phyloP scores from a whole-genome alignment of 1,140 invertebrate species.

The Calosoma granatense region DNA sequence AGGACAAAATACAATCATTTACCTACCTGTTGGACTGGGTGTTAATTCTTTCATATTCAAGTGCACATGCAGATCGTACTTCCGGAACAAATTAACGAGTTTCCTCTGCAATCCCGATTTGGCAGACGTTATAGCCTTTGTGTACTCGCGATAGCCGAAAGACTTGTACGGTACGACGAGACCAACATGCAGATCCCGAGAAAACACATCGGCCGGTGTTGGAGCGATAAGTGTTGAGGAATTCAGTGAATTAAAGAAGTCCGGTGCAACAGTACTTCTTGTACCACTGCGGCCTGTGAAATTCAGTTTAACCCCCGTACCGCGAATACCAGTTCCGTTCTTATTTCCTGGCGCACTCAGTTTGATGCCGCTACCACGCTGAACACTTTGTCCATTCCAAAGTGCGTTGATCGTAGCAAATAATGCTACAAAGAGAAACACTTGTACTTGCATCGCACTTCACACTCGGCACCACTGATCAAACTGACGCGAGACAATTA shows the following conservation, averaged over 20 bases:
- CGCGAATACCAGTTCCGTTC: constrained; percentile 24
- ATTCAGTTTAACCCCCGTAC: constrained; percentile 28
- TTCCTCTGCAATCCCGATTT: constrained; percentile 51
- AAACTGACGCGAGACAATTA: no score
- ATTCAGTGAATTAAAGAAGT: background rate
- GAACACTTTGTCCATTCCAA: constrained; percentile 29
- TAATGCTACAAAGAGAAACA: background rate
- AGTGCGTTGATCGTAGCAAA: constrained; percentile 15
- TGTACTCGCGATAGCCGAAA: constrained; percentile 62
- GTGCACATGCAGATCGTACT: constrained; percentile 56
- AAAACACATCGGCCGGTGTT: constrained; percentile 1
- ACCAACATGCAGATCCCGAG: constrained; percentile 43
- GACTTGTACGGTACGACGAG: constrained; percentile 66
- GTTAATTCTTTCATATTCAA: constrained; percentile 62
- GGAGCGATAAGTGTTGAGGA: background rate
- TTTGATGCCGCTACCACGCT: constrained; percentile 34
- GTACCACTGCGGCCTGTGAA: constrained; percentile 21
- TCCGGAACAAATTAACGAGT: constrained; percentile 50
- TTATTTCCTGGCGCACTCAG: constrained; percentile 32
- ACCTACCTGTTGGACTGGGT: constrained; percentile 69
- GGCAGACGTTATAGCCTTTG: constrained; percentile 56
- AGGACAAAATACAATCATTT: no score
- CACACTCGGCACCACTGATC: no score
- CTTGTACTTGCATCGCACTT: background rate
- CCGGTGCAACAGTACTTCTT: constrained; percentile 20